Conservation (phyloP, 2,888 invertebrate genomes). For the Ommatoiulus sabulosus region DNA sequence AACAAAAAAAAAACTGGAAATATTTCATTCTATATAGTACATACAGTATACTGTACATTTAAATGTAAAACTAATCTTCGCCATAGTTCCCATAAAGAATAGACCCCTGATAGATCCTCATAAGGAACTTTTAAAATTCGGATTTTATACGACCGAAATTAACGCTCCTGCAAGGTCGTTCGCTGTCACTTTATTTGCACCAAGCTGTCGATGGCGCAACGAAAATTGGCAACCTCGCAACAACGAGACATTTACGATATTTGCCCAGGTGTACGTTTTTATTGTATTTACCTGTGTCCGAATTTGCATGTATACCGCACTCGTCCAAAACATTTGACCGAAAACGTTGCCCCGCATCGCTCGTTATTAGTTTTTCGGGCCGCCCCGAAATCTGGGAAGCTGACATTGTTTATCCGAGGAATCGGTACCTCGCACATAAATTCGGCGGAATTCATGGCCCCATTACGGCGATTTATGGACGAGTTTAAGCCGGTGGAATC, state of each 20-base stretch:
- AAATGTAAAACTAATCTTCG: too few species aligned
- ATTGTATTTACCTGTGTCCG: background rate
- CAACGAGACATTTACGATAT: background rate
- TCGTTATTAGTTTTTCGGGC: background rate
- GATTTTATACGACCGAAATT: too few species aligned
- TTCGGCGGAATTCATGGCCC: background rate
- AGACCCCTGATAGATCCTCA: too few species aligned
- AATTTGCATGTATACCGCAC: background rate
- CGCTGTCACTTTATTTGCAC: background rate
- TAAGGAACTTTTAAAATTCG: too few species aligned
- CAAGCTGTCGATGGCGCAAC: background rate
- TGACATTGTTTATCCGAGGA: background rate
- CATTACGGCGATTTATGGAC: constrained; percentile 3
- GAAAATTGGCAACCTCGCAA: background rate
- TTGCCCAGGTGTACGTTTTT: background rate
- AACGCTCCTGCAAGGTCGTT: background rate
- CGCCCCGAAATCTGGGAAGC: background rate
- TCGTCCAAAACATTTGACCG: background rate
- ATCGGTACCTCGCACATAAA: background rate
- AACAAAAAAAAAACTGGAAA: too few species aligned
- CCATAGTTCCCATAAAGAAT: too few species aligned
- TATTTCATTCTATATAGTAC: too few species aligned
- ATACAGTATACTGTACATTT: too few species aligned
- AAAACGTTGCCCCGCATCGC: background rate
- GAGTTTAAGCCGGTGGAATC: background rate